Evolutionary conservation across 1,140 invertebrate species (phyloP), one percentile per base, ranked within the genome.

Genomic region (Trichomalopsis sarcophagae): DNA sequence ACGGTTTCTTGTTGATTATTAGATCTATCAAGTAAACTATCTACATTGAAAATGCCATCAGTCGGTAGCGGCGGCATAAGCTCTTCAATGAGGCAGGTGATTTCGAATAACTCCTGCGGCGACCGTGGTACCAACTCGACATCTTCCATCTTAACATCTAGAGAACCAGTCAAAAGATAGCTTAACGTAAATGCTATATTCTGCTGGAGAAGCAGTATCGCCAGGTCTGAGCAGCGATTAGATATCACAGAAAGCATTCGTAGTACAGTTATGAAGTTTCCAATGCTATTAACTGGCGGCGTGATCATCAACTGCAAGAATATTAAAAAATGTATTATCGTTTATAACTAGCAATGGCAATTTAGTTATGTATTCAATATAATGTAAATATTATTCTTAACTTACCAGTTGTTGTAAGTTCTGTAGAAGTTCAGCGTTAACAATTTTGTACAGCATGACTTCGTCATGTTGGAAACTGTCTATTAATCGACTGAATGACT

Each of bases 241-340:
- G 98, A 99, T 97, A 99, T 98, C 84, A 98, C 95, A 90, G 97
- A 98, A 91, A 99, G 93, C 97, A 99, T 98, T 87, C 98, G 95
- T 88, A 99, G 95, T 75, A 99, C 98, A 89, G 97, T 98, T 88
- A 99, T 99, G 94, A 99, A 99, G 69, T 98, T 99, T 82, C 96
- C 96, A 79, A 97, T 98, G 89, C 97, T 98, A 66, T 99, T 97
- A 44, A 99, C 95, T 40, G 98, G 97, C 79, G 98, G 98, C 27
- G 97, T 97, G 66, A 98, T 96, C 87, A 99, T 97, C 90, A 99
- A 93, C 96, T 97, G 92, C 14, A 92, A 92, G 71, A 62, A 71
- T 76, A 77, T 77, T 50, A 78, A 0, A 76, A 71, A 44, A 74
- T 36, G 27, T 77, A 79, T 55, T 66, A 80, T 13, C 62, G 80